phyloP scores from a whole-genome alignment of 2,113 vertebrate species.

The Corythaeola cristata region DNA sequence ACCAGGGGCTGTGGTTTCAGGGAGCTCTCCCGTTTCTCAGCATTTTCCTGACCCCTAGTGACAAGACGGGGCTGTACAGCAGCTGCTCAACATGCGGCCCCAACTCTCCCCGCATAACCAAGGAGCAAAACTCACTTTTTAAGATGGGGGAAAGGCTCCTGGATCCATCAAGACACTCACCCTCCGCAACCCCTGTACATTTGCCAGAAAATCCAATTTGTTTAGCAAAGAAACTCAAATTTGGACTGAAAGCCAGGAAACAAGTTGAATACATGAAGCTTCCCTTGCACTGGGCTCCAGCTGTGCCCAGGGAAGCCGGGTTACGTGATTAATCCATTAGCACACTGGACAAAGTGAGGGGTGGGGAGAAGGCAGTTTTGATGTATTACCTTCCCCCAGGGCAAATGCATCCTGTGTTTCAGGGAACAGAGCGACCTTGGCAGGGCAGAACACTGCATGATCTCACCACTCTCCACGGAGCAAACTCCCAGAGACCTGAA shows the following conservation, averaged over 20 bases:
- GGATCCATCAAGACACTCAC: not conserved
- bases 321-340: not conserved
- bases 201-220: not conserved
- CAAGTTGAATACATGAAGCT: not conserved
- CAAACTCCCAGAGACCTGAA: not conserved
- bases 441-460: not conserved
- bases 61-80: not conserved
- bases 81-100: rapidly evolving
- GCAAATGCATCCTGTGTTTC: not conserved
- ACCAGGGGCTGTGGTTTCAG: not conserved
- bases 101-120: not conserved
- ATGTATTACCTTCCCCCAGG: not conserved
- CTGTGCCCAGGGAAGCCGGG: not conserved
- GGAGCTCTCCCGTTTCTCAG: not conserved
- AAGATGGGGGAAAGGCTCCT: not conserved
- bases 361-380: not conserved
- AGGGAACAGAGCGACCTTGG: not conserved
- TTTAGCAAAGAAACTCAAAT: not conserved
- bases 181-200: not conserved
- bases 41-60: conserved; percentile 67
- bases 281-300: not conserved
- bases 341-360: not conserved
- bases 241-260: not conserved
- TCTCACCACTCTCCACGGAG: not conserved
- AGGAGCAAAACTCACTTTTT: not conserved